Base-by-base conservation (phyloP, 2,888 invertebrate species). In the Pseudococcus longispinus region DNA sequence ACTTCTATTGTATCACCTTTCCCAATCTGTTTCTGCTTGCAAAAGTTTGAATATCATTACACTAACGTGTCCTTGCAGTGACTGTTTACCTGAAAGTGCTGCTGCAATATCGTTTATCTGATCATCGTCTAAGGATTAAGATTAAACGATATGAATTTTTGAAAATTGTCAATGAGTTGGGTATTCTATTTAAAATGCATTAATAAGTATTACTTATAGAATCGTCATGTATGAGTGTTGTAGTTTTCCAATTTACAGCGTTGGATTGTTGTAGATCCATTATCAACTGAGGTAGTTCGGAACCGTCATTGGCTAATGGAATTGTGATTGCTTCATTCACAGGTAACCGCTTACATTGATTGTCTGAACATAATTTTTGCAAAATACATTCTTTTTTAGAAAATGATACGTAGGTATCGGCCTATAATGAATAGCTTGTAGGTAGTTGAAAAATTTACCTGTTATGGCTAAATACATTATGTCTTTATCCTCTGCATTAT, bases 261-360 rank as follows among this genome's bases (percentile, higher is more conserved):
- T 92, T 92, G 60, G 92, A 92, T 6, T 93, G 93, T 89, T 95
- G 92, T 87, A 96, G 91, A 90, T 97, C 96, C 1, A 96, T 91
- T 9, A 96, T 90, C 23, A 96, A 90, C 91, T 96, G 96, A 0
- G 96, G 93, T 88, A 96, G 90, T 90, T 96, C 96, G 88, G 95
- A 93, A 0, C 95, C 95, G 60, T 92, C 91, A 0, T 92, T 92
- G n/a, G 94, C 91, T 86, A 94, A 91, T 0, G 96, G 96, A 86
- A 93, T 93, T 83, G 95, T 95, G 46, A 96, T 92, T 0, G 95
- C 95, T 23, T 93, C 92, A 44, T 92, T 91, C 0, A 91, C 89
- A 0, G 96, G 95, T 83, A 96, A 90, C 60, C 96, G 92, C 0
- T 96, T 95, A 90, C 96, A 96, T 89, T 96, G 95, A 0, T 94